Evolutionary conservation across 2,113 vertebrate genomes (phyloP).

Genomic region (Ahaetulla prasina): DNA sequence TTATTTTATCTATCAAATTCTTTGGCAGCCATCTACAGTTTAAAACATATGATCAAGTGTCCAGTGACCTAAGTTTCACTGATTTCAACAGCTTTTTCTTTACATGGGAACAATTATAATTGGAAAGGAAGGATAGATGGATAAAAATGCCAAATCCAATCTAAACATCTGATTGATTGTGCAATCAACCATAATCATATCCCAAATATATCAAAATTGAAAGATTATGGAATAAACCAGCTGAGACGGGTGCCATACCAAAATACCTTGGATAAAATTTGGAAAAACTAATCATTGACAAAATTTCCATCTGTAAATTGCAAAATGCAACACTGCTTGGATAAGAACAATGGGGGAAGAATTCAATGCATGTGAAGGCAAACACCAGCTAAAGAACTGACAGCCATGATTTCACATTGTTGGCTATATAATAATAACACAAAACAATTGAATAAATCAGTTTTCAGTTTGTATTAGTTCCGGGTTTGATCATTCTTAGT

Average conservation of each 20-base stretch:
- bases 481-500: slow-evolving; percentile 13
- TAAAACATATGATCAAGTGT: not conserved
- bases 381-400: not conserved
- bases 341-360: not conserved
- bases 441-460: not conserved
- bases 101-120: not conserved
- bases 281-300: not conserved
- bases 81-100: not conserved
- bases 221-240: not conserved
- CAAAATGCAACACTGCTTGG: not conserved
- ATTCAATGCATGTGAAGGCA: not conserved
- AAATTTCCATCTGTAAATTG: not conserved
- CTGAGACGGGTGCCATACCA: not conserved
- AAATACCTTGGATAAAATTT: not conserved
- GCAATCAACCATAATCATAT: too few relatives aligned
- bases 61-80: not conserved
- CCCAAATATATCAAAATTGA: not conserved
- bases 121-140: too few relatives aligned
- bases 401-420: not conserved
- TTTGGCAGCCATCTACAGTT: not conserved
- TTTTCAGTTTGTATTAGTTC: slow-evolving; percentile 1
- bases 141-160: too few relatives aligned
- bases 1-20: not conserved
- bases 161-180: too few relatives aligned
- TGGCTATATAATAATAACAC: not conserved